Evolutionary conservation across 2,888 invertebrate species (phyloP).

Genomic region (Tachina grossa): DNA sequence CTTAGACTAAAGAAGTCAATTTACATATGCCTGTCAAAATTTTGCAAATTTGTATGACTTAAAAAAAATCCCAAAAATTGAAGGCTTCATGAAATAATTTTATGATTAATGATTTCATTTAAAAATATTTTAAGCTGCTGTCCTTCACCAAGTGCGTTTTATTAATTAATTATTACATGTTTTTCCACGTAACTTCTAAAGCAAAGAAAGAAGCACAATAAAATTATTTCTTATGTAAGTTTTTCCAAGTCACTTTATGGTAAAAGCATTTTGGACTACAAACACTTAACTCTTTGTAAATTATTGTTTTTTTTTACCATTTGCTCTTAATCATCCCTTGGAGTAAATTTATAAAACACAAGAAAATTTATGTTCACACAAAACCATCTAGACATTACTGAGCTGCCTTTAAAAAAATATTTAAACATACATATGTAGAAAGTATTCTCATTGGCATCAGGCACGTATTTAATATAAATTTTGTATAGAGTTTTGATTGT

Average conservation of each 20-base stretch:
- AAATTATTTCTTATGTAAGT: neutral
- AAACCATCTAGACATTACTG: neutral
- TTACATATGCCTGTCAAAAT: constrained; percentile 15
- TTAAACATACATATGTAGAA: neutral
- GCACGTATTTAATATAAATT: constrained; percentile 45
- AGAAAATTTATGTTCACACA: neutral
- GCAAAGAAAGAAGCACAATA: neutral
- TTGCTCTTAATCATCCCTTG: neutral
- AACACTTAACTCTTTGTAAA: neutral
- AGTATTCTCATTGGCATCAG: neutral
- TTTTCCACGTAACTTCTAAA: too few species aligned
- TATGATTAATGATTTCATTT: neutral
- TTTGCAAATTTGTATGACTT: constrained; percentile 1
- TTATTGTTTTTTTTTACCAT: neutral
- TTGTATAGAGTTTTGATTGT: neutral
- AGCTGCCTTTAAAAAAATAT: neutral
- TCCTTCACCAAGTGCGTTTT: too few species aligned
- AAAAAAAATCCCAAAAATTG: constrained; percentile 2
- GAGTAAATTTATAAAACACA: neutral
- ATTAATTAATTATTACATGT: too few species aligned
- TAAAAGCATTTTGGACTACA: neutral
- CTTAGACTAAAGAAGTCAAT: neutral
- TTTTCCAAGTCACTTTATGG: neutral
- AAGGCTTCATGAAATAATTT: neutral
- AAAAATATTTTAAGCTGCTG: too few species aligned